Conservation (phyloP, 2,113 vertebrate species). For the Bagarius yarrelli region DNA sequence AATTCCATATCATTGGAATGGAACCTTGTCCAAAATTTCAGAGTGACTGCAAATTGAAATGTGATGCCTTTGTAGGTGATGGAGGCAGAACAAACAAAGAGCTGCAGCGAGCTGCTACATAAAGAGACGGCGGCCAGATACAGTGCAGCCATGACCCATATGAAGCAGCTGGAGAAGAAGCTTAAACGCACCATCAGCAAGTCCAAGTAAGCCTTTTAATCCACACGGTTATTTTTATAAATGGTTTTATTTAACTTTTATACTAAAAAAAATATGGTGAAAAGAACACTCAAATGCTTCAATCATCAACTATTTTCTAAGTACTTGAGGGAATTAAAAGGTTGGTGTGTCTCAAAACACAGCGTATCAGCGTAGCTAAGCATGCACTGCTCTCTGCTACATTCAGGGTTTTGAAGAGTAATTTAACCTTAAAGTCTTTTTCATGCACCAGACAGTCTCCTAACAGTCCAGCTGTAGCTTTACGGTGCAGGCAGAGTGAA, state of each 20-base stretch:
- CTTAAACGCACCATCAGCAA: constrained; percentile 95
- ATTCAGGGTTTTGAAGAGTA: not conserved
- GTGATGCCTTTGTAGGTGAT: constrained; percentile 79
- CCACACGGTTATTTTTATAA: not conserved
- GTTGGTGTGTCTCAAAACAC: no score
- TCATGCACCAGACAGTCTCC: not conserved
- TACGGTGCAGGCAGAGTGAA: not conserved
- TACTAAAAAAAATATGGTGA: not conserved
- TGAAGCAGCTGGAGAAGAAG: constrained; percentile 97
- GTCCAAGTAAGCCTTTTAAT: constrained; percentile 81
- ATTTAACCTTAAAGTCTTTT: not conserved
- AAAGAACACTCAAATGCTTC: not conserved
- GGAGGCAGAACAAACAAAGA: constrained; percentile 93
- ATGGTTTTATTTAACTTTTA: not conserved
- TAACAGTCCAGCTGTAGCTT: not conserved
- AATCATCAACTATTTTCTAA: not conserved
- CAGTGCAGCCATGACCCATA: constrained; percentile 83
- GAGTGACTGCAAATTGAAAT: not conserved
- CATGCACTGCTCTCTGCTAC: not conserved
- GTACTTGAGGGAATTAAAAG: no score
- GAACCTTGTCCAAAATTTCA: not conserved
- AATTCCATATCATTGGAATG: not conserved
- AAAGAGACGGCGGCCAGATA: constrained; percentile 93
- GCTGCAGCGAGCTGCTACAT: constrained; percentile 86
- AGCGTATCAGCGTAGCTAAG: not conserved